A percentile compares a stretch with the other conserved stretches of the same genome.
These are phyloP conservation scores for Doryteuthis pealeii DNA, from an alignment of 1,140 invertebrate genomes.

Conservation along the genomic window DNA sequence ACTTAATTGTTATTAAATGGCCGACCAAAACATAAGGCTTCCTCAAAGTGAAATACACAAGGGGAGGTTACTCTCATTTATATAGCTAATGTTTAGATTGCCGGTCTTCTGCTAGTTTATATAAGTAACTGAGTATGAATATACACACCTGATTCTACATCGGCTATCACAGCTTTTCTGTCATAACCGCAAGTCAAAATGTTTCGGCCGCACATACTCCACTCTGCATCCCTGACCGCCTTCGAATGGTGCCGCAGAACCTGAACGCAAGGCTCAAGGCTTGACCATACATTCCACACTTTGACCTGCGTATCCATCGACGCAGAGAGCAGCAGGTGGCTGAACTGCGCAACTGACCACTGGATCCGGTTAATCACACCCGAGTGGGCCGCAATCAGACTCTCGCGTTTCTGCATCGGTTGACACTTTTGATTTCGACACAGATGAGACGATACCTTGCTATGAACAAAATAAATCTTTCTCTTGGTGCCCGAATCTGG, in stretches of 20 bases:
- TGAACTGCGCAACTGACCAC: conserved; percentile 49
- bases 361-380: conserved; percentile 41
- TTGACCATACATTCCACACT: conserved; percentile 54
- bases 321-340: conserved; percentile 58
- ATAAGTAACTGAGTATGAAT: no score
- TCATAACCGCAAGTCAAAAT: conserved; percentile 52
- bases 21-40: no score
- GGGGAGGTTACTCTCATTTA: no score
- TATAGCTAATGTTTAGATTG: no score
- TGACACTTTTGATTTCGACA: background rate
- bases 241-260: conserved; percentile 38
- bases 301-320: conserved; percentile 53
- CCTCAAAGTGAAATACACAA: no score
- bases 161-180: conserved; percentile 37
- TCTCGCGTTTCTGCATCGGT: conserved; percentile 13
- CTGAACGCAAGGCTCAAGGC: conserved; percentile 33
- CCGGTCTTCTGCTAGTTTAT: no score
- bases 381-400: conserved; percentile 31
- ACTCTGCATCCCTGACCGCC: conserved; percentile 51
- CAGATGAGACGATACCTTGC: conserved; percentile 41
- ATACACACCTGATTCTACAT: conserved; percentile 49
- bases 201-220: conserved; percentile 41
- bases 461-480: conserved; percentile 44
- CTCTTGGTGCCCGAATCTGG: background rate
- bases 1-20: no score